A percentile compares a stretch with the other conserved stretches of the same genome.
phyloP scores from a whole-genome alignment of 2,888 invertebrate genomes.

The Dryobotodes eremita region DNA sequence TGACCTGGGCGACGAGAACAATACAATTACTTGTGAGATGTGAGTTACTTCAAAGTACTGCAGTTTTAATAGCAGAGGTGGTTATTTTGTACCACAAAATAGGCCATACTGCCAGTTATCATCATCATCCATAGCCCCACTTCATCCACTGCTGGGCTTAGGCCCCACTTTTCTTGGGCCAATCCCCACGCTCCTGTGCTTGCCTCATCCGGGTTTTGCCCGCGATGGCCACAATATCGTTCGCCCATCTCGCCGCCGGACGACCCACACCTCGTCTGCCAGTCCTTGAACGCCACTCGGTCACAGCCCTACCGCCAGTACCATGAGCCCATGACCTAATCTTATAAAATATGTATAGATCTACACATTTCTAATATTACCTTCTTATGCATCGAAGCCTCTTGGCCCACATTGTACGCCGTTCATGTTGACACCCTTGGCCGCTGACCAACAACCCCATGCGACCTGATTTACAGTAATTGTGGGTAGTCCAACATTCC shows the following conservation, averaged over 20 bases:
- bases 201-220: background rate
- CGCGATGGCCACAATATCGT: no score
- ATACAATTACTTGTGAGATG: background rate
- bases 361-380: background rate
- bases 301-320: background rate
- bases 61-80: background rate
- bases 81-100: background rate
- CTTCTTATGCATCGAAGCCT: constrained; percentile 14
- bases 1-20: background rate
- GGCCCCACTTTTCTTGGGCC: background rate
- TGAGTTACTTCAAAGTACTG: background rate
- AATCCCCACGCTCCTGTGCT: background rate
- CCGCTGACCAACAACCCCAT: constrained; percentile 49
- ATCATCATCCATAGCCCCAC: no score
- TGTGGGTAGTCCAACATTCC: constrained; percentile 38
- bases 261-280: background rate
- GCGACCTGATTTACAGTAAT: constrained; percentile 24
- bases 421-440: constrained; percentile 55
- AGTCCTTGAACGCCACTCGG: background rate
- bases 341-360: background rate
- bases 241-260: background rate
- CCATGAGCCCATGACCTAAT: background rate
- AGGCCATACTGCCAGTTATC: background rate
- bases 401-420: constrained; percentile 33
- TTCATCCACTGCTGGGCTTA: background rate